Percentiles rank a stretch among this genome's conserved stretches.
Conservation (phyloP, 2,888 invertebrate species). For the Tridacna gigas region DNA sequence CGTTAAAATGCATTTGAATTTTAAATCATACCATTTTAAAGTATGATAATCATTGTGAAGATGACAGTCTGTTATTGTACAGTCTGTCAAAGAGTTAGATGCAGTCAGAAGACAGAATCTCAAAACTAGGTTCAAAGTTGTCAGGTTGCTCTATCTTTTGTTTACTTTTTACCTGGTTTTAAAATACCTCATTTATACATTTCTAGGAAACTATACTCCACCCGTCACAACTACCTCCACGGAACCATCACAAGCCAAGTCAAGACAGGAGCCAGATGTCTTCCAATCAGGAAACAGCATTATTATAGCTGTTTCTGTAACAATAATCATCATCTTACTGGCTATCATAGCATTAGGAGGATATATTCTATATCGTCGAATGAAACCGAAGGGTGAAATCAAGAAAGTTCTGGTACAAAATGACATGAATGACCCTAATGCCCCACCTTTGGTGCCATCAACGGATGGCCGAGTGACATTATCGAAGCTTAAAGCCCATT, state of each 20-base stretch:
- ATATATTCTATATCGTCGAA: conserved; percentile 62
- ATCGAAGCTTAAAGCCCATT: conserved; percentile 70
- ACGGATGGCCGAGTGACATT: conserved; percentile 68
- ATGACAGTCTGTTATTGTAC: too few relatives aligned
- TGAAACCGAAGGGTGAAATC: conserved; percentile 59
- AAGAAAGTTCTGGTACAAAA: conserved; percentile 71
- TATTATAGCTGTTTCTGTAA: conserved; percentile 67
- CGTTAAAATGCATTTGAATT: too few relatives aligned
- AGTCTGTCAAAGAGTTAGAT: too few relatives aligned
- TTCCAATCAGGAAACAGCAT: conserved; percentile 45
- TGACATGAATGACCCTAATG: conserved; percentile 69
- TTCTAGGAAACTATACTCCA: conserved; percentile 13
- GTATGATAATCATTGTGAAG: too few relatives aligned
- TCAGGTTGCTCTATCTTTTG: too few relatives aligned
- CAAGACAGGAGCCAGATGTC: background rate
- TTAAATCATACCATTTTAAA: too few relatives aligned
- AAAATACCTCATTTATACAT: background rate
- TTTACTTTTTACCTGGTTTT: too few relatives aligned
- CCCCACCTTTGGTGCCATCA: conserved; percentile 29
- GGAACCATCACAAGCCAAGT: conserved; percentile 7
- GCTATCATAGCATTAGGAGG: conserved; percentile 63
- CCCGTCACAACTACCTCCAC: background rate
- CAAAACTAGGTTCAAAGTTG: too few relatives aligned
- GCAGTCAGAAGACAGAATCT: too few relatives aligned
- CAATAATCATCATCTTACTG: conserved; percentile 68